These are phyloP conservation scores for Gopherus evgoodei DNA, from an alignment of 2,113 vertebrate genomes.

Conservation along the genomic window DNA sequence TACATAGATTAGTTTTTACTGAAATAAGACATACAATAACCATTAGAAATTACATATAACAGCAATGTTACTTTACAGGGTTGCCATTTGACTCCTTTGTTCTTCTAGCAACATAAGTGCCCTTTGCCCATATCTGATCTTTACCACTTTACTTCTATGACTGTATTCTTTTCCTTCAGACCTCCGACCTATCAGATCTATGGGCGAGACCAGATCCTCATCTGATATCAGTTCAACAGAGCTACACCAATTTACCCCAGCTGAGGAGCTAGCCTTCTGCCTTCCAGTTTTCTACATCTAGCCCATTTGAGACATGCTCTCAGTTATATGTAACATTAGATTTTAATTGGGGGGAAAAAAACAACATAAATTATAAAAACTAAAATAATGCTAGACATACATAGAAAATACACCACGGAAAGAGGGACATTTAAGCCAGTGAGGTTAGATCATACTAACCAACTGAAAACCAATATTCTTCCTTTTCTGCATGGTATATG, in stretches of 20 bases:
- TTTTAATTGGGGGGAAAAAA: background rate
- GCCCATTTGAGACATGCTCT: background rate
- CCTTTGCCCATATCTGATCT: background rate
- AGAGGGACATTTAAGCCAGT: conserved; percentile 23
- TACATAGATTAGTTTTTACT: accelerated
- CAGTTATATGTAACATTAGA: accelerated
- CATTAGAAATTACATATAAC: background rate
- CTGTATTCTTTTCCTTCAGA: background rate
- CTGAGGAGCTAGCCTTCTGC: background rate
- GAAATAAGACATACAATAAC: background rate
- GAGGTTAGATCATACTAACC: conserved; percentile 55
- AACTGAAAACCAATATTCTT: conserved; percentile 66
- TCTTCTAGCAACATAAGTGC: background rate
- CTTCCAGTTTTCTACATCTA: background rate
- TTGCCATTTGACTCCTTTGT: background rate
- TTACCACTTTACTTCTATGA: background rate
- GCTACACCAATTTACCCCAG: accelerated
- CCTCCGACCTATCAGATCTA: background rate
- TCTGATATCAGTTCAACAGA: background rate
- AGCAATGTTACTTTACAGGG: background rate
- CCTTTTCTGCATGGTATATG: conserved; percentile 32
- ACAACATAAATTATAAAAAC: background rate
- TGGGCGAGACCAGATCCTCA: accelerated
- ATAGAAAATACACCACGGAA: background rate
- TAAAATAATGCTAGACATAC: conserved; percentile 18